These are phyloP conservation scores for Scaptomyza cyrtandrae DNA, from an alignment of 2,888 invertebrate genomes.

Conservation along the genomic window DNA sequence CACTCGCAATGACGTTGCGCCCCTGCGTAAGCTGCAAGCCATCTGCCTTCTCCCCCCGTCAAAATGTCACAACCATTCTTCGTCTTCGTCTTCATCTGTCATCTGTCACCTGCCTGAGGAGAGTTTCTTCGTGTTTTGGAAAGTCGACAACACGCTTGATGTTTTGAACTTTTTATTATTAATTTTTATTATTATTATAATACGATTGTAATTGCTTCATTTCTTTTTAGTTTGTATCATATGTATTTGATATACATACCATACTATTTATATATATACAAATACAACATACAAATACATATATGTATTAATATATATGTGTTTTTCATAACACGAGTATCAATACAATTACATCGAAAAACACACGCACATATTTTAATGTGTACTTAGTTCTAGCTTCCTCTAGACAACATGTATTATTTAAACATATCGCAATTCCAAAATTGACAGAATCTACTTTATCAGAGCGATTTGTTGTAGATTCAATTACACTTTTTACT, in stretches of 20 bases:
- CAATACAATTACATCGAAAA: slow-evolving; percentile 44
- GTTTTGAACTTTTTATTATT: slow-evolving; percentile 67
- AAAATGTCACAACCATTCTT: slow-evolving; percentile 25
- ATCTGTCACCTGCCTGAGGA: slow-evolving; percentile 43
- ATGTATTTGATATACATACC: slow-evolving; percentile 61
- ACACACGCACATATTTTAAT: slow-evolving; percentile 58
- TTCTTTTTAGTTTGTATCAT: slow-evolving; percentile 70
- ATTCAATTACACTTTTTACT: not conserved
- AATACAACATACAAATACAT: slow-evolving; percentile 57
- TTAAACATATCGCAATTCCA: slow-evolving; percentile 48
- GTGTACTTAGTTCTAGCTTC: slow-evolving; percentile 52
- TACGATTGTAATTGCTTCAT: slow-evolving; percentile 82
- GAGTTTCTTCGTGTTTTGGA: slow-evolving; percentile 34
- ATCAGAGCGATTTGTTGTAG: slow-evolving; percentile 2
- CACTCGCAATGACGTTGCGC: slow-evolving; percentile 65
- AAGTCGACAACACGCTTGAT: slow-evolving; percentile 44
- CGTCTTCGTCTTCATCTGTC: slow-evolving; percentile 22
- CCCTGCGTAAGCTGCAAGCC: slow-evolving; percentile 2
- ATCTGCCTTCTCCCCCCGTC: slow-evolving; percentile 6
- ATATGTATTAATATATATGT: slow-evolving; percentile 5
- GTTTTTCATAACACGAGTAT: slow-evolving; percentile 28
- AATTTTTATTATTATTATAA: slow-evolving; percentile 68
- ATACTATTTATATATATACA: slow-evolving; percentile 65
- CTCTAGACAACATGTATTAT: slow-evolving; percentile 13
- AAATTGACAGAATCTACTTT: slow-evolving; percentile 60